These are phyloP conservation scores for Parasteatoda tepidariorum DNA, from an alignment of 1,140 invertebrate species.

Conservation along the genomic window DNA sequence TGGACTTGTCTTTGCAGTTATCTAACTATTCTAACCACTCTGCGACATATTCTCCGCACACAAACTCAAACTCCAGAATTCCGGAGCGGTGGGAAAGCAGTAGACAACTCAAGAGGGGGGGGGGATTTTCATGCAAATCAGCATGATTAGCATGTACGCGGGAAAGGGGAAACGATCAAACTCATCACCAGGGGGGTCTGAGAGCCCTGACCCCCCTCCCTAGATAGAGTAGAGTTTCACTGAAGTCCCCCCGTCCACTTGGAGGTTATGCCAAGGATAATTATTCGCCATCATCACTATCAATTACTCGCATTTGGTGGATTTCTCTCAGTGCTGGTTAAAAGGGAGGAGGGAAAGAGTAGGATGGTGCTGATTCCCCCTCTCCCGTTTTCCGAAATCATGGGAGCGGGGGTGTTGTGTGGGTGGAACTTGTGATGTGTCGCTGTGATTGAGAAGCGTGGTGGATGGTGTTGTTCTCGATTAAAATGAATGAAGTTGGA, in stretches of 20 bases:
- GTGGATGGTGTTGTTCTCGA: constrained; percentile 13
- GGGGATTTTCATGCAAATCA: constrained; percentile 77
- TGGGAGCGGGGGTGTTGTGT: constrained; percentile 4
- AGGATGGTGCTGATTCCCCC: neutral
- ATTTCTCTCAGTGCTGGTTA: constrained; percentile 44
- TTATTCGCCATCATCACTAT: constrained; percentile 60
- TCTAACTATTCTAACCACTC: neutral
- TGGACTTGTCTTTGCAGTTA: neutral
- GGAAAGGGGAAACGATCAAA: constrained; percentile 53
- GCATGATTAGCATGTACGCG: constrained; percentile 58
- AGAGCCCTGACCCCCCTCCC: neutral
- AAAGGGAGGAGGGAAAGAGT: neutral
- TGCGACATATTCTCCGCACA: neutral
- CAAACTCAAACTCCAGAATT: too few relatives aligned
- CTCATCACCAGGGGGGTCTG: constrained; percentile 35
- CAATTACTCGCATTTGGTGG: constrained; percentile 50
- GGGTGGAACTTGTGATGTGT: constrained; percentile 36
- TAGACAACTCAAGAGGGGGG: constrained; percentile 65
- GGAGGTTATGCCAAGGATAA: constrained; percentile 34
- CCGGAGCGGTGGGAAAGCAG: neutral
- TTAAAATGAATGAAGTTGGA: too few relatives aligned
- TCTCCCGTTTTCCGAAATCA: neutral
- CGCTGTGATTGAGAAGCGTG: constrained; percentile 41
- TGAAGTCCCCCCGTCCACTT: neutral
- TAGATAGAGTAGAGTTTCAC: constrained; percentile 16